Evolutionary conservation across 2,888 invertebrate genomes (phyloP), one percentile per base, ranked within the genome.

Genomic region (Aporophyla nigra): DNA sequence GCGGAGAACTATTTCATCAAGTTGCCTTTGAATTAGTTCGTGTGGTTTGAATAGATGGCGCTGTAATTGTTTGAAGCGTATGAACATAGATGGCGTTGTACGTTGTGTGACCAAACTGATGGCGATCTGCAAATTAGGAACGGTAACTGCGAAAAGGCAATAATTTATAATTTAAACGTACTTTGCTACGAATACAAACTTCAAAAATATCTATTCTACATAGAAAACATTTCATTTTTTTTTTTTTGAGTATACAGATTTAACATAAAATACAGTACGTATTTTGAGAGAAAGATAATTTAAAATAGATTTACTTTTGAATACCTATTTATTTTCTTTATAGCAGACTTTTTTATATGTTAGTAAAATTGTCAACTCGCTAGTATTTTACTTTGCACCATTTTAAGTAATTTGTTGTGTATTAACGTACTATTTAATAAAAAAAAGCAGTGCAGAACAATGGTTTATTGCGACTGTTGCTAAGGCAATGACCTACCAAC

Each of bases 11-110:
- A 87, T 85, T 86, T 68, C 10, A 27, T 21, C n/a, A 58, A 16
- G 4, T 59, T 49, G 56, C 12, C n/a, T 40, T 67, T 33, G 12
- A 53, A 40, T 62, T 63, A 73, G 71, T 79, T 73, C 19, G 0
- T 14, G 0, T 0, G 0, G 7, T 2, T 59, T n/a, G 3, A 16
- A 68, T 77, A 86, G 86, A 81, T 86, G 84, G 86, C 75, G 76
- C 1, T 61, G 53, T 65, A 14, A 6, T n/a, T 5, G 21, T 70
- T 71, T 58, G 0, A 2, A 14, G 3, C 1, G 0, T 43, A 56
- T 33, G 0, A 21, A 21, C 6, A 27, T 87, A 92, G 93, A 89
- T 92, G 91, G 90, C 91, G 86, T 59, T 87, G 53, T 59, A 10
- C 10, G 14, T 40, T 16, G 16, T 19, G n/a, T n/a, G 7, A 6